These are phyloP conservation scores for Cepaea hortensis DNA, from an alignment of 2,888 invertebrate species.

Conservation along the genomic window DNA sequence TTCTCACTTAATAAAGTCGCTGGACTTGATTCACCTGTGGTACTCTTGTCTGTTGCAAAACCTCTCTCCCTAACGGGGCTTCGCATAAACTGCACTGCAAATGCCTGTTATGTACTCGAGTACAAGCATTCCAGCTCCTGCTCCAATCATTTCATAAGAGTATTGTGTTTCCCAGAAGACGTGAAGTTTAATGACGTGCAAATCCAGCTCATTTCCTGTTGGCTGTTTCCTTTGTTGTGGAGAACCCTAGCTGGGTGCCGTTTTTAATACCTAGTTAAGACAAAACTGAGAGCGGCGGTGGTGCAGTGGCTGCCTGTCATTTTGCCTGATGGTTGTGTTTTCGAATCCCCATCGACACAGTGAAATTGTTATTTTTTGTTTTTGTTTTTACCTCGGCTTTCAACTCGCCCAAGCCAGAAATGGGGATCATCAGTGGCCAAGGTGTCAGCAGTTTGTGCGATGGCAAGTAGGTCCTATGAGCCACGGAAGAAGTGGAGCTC, in stretches of 20 bases:
- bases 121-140: background rate
- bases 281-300: too few relatives aligned
- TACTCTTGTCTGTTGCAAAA: background rate
- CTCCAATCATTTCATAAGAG: background rate
- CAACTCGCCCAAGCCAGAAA: too few relatives aligned
- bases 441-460: too few relatives aligned
- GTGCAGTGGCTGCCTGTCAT: too few relatives aligned
- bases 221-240: background rate
- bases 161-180: background rate
- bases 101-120: background rate
- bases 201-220: background rate
- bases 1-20: background rate
- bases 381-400: too few relatives aligned
- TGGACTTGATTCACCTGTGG: background rate
- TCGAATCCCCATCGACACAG: too few relatives aligned
- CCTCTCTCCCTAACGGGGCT: background rate
- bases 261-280: too few relatives aligned
- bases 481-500: too few relatives aligned
- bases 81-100: background rate
- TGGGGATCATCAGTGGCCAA: too few relatives aligned
- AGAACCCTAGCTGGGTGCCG: background rate
- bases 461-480: too few relatives aligned
- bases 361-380: too few relatives aligned
- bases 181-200: background rate
- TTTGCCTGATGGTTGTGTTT: too few relatives aligned